Evolutionary conservation across 2,888 invertebrate species (phyloP), one percentile per base, ranked within the genome.

Genomic region (Agriopis leucophaearia): DNA sequence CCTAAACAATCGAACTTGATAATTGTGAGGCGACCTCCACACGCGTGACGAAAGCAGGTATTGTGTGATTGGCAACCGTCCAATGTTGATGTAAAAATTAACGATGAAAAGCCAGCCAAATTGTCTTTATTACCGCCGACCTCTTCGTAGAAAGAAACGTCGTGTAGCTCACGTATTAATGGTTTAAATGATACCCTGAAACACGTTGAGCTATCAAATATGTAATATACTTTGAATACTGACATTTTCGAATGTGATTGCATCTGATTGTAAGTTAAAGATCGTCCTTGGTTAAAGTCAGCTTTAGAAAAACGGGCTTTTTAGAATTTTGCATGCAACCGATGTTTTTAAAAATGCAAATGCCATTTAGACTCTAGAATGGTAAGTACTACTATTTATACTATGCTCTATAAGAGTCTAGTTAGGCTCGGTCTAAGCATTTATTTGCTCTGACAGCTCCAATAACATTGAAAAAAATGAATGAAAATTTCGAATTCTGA

Each of bases 61-160:
- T 81, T 82, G 83, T 84, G 75, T 81, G 78, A 64, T 84, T 91
- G 92, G 91, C 90, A 83, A 65, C 52, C 70, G 58, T 81, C 90
- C 91, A 92, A 88, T 79, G 78, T 78, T 81, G 79, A 79, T 78
- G 77, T 82, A 82, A 87, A 86, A 87, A 85, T 79, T 71, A 76
- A 74, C 74, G 48, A 66, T 67, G 71, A 74, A 76, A 78, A 77
- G 73, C 70, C 72, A 74, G 76, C 80, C 81, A 81, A 81, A 81
- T 75, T 69, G 74, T 77, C 70, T 77, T 73, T 72, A 74, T 76
- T 74, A 69, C 68, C 40, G 59, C 73, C 69, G 70, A 67, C 66
- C 70, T 69, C 64, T 56, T 58, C 51, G 47, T 63, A 76, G 72
- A 73, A 70, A 71, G 51, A 40, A 42, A 55, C 59, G 38, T 63